Evolutionary conservation across 2,888 invertebrate genomes (phyloP), one percentile per base, ranked within the genome.

Genomic region (Hedychridium roseum): DNA sequence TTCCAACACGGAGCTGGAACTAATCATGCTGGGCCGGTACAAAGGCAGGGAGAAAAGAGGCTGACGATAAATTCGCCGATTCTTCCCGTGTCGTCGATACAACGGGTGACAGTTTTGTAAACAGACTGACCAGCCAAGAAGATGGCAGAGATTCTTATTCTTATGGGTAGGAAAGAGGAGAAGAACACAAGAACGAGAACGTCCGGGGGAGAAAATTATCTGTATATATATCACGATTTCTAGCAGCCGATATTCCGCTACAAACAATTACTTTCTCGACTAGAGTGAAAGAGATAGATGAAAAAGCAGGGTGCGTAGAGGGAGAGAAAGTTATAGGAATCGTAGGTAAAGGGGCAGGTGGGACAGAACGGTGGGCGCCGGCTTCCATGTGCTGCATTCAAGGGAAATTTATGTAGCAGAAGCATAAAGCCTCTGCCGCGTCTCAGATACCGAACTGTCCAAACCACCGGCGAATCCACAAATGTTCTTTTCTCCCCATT

Each of bases 401-500:
- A 54, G 50, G 52, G 50, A 68, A 70, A 74, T 74, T 72, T 73
- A 73, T 73, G 69, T 69, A 60, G 59, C 63, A 64, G 62, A 63
- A 65, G 68, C 68, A 73, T 69, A 73, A 72, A 73, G 65, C 64
- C 64, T 51, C 50, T 58, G 60, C 56, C 57, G 46, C 40, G n/a
- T 27, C n/a, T n/a, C 3, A 32, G 16, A 12, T 5, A 11, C 43
- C 47, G 41, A 49, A 51, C 44, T 52, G 53, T 58, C 64, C 60
- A 65, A 68, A 70, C 23, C 23, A 23, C 23, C 23, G 30, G 60
- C 58, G 43, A 66, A 64, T 68, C 64, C 62, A 66, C 68, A 51
- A 68, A 64, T 53, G 50, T 50, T 51, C 49, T 47, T 50, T 57
- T 32, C 44, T 44, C 5, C 23, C 23, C 23, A 6, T 6, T 23